Conservation (phyloP, 2,888 invertebrate species). For the Galeopsomyia nigrocyanea region DNA sequence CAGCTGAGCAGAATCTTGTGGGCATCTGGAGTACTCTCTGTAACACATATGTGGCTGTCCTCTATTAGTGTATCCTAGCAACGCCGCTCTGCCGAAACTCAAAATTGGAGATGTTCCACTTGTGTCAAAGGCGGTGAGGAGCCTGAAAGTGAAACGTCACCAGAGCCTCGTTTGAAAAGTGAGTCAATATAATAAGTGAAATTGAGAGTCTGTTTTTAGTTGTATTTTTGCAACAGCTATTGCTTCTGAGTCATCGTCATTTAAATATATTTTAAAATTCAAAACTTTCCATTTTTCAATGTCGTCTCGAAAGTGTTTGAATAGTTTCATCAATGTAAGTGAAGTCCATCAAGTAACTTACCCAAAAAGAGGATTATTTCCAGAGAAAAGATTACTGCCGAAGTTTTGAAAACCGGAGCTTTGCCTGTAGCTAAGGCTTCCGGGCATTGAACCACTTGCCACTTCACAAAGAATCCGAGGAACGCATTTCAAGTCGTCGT, state of each 20-base stretch:
- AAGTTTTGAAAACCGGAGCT: constrained; percentile 55
- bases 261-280: too few relatives aligned
- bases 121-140: constrained; percentile 72
- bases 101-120: constrained; percentile 76
- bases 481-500: constrained; percentile 86
- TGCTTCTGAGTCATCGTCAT: too few relatives aligned
- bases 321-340: not conserved
- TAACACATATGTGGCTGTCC: constrained; percentile 75
- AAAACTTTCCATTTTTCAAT: too few relatives aligned
- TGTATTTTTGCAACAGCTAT: too few relatives aligned
- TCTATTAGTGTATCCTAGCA: constrained; percentile 80
- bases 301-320: not conserved
- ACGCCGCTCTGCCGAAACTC: constrained; percentile 81
- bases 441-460: constrained; percentile 69
- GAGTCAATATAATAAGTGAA: too few relatives aligned
- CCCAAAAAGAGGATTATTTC: constrained; percentile 72
- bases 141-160: constrained; percentile 66
- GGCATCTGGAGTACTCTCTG: constrained; percentile 80
- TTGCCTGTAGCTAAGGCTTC: constrained; percentile 54
- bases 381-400: constrained; percentile 68
- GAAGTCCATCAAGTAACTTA: constrained; percentile 65
- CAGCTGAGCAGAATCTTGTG: constrained; percentile 79
- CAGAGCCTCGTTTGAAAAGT: too few relatives aligned
- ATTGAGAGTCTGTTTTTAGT: too few relatives aligned
- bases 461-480: constrained; percentile 85